Evolutionary conservation across 2,797 vertebrate species (phyloP).

Genomic region (Clarias laeviceps): DNA sequence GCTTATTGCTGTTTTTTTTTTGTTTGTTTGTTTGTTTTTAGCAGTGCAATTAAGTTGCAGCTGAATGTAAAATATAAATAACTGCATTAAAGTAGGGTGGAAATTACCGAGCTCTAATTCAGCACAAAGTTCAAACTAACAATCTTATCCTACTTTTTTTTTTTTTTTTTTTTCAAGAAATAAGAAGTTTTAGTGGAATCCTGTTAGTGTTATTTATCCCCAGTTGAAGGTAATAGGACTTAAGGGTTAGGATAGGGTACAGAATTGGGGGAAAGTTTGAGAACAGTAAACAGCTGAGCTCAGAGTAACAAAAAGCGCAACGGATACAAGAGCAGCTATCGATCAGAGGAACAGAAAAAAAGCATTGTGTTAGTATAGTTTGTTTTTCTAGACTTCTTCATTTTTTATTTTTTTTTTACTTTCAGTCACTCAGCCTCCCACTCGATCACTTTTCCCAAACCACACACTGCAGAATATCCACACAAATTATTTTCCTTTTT

Average conservation of each 20-base stretch:
- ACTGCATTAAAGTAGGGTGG: background rate
- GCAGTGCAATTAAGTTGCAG: conserved; percentile 1
- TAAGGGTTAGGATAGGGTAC: background rate
- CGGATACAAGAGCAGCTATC: conserved; percentile 42
- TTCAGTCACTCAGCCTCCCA: conserved; percentile 29
- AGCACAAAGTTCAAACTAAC: background rate
- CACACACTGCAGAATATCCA: conserved; percentile 22
- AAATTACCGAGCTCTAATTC: background rate
- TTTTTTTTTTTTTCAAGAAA: background rate
- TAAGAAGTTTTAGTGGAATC: background rate
- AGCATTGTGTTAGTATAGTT: conserved; percentile 57
- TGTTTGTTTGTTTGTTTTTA: background rate
- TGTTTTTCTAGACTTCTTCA: conserved; percentile 33
- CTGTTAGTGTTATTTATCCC: background rate
- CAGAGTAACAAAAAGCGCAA: background rate
- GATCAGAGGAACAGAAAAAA: conserved; percentile 59
- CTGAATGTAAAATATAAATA: conserved; percentile 2
- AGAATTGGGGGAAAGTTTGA: background rate
- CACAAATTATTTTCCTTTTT: conserved; percentile 32
- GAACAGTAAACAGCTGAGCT: background rate
- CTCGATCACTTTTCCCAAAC: conserved; percentile 33
- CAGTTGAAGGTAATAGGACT: background rate
- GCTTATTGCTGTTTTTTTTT: background rate
- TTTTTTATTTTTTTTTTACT: conserved; percentile 25
- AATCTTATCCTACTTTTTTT: background rate